These are phyloP conservation scores for Aphelocoma californica DNA, from an alignment of 2,797 vertebrate genomes.

Conservation along the genomic window DNA sequence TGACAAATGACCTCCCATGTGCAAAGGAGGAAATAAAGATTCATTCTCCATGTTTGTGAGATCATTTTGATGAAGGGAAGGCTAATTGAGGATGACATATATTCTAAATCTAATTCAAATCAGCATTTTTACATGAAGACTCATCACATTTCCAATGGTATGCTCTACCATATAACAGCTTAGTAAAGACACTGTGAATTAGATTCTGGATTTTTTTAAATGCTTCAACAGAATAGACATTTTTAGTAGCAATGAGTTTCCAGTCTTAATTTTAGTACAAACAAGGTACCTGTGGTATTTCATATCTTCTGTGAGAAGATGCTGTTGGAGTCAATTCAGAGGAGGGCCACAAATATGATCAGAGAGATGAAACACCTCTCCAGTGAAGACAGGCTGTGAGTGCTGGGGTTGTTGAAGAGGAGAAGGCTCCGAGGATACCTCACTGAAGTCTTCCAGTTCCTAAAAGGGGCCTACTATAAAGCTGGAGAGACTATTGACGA, in stretches of 20 bases:
- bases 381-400: not conserved
- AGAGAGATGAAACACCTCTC: not conserved
- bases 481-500: not conserved
- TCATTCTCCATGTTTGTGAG: slow-evolving; percentile 81
- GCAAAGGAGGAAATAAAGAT: slow-evolving; percentile 84
- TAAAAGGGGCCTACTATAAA: not conserved
- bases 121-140: slow-evolving; percentile 82
- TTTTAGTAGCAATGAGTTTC: slow-evolving; percentile 72
- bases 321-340: not conserved
- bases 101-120: slow-evolving; percentile 84
- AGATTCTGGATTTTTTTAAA: slow-evolving; percentile 68
- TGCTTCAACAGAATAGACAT: slow-evolving; percentile 74
- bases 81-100: slow-evolving; percentile 81
- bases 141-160: slow-evolving; percentile 80
- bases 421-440: accelerated
- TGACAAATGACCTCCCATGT: slow-evolving; percentile 84
- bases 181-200: slow-evolving; percentile 78
- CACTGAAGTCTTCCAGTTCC: not conserved
- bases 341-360: not conserved
- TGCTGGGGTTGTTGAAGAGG: not conserved
- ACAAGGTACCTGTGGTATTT: slow-evolving; percentile 54
- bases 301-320: slow-evolving; percentile 22
- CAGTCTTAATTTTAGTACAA: slow-evolving; percentile 61
- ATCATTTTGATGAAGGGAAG: slow-evolving; percentile 82
- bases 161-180: slow-evolving; percentile 72